phyloP scores from a whole-genome alignment of 2,888 invertebrate species.

The Neoscelio sp. region DNA sequence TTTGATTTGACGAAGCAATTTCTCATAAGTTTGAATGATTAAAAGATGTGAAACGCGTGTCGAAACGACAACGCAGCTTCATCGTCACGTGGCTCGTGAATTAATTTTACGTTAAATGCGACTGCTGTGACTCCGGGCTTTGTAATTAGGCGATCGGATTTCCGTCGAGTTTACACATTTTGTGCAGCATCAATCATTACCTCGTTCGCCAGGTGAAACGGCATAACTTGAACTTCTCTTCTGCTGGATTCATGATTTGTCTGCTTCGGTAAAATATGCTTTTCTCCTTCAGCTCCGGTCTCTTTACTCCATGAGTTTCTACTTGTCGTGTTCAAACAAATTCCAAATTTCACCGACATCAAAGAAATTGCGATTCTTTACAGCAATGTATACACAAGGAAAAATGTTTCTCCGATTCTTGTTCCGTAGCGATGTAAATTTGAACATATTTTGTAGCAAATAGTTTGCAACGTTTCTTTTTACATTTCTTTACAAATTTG shows the following conservation, averaged over 20 bases:
- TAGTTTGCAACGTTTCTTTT: conserved; percentile 1
- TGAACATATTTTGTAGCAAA: background rate
- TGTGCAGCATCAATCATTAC: conserved; percentile 60
- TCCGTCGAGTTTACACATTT: conserved; percentile 59
- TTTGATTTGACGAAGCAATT: conserved; percentile 20
- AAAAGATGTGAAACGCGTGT: conserved; percentile 27
- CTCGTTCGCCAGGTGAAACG: conserved; percentile 44
- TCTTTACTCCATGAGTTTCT: conserved; percentile 20
- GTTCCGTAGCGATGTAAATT: conserved; percentile 11
- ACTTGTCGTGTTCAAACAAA: conserved; percentile 20
- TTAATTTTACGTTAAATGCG: conserved; percentile 50
- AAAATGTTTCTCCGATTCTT: conserved; percentile 17
- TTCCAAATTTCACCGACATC: conserved; percentile 26
- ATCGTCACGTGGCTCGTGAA: conserved; percentile 41
- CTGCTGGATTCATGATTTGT: conserved; percentile 21
- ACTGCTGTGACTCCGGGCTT: conserved; percentile 36
- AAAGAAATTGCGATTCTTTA: conserved; percentile 28
- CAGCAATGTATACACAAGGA: conserved; percentile 9
- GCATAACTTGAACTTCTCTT: conserved; percentile 27
- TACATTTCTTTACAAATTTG: conserved; percentile 2
- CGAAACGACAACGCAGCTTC: conserved; percentile 21
- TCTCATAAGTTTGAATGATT: conserved; percentile 28
- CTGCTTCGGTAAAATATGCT: conserved; percentile 26
- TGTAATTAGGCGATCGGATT: conserved; percentile 56
- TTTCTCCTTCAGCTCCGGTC: conserved; percentile 16